Evolutionary conservation across 2,888 invertebrate genomes (phyloP), one percentile per base, ranked within the genome.

Genomic region (Pharmacophagus antenor): DNA sequence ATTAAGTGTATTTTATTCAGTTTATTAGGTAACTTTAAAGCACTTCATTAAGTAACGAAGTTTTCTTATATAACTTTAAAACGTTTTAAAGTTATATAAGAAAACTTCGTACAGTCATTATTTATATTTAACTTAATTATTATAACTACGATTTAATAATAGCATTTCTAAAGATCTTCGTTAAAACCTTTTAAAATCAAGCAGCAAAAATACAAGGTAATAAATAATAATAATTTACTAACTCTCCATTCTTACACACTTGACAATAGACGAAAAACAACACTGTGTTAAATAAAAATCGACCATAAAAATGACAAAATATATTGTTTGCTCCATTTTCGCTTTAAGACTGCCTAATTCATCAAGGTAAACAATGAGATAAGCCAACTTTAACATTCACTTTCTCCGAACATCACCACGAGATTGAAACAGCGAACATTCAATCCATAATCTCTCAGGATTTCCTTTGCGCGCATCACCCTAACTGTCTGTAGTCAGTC

Each of bases 191-290:
- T n/a, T n/a, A n/a, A n/a, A n/a, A n/a, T n/a, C n/a, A n/a, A n/a
- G n/a, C n/a, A n/a, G n/a, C n/a, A 37, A 37, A 37, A n/a, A 27
- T 27, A 10, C 10, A 27, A 80, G 74, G 76, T 80, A 84, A 87
- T 88, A 89, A 88, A 88, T 84, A 88, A 86, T 84, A 87, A 85
- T 88, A 87, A 88, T 88, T 87, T 83, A 84, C 84, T 89, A 90
- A 90, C 79, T 90, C 90, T 88, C 85, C 86, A 85, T 88, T 84
- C 80, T 67, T 71, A 71, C 76, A 73, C 71, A 76, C 76, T 76
- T 73, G 75, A 74, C 72, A 76, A 73, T 79, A 77, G 77, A 79
- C 73, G 72, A 77, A 75, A 77, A 80, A 80, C 74, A 17, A 2
- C 72, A 75, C 76, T 68, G 80, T 80, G 68, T 81, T 52, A 59